These are phyloP conservation scores for Aquatica leii DNA, from an alignment of 2,888 invertebrate genomes.

Conservation along the genomic window DNA sequence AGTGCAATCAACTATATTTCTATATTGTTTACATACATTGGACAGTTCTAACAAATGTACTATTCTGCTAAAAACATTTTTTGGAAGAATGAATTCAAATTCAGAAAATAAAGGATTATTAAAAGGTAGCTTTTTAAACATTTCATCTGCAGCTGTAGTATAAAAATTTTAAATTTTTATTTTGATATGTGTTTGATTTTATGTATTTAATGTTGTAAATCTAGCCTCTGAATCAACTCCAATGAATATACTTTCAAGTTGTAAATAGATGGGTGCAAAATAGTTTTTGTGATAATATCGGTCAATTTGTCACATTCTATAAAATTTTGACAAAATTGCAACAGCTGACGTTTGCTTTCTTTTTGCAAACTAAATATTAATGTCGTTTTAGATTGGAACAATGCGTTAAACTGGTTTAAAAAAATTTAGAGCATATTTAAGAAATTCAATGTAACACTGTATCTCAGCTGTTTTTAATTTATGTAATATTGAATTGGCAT, in stretches of 20 bases:
- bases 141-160: too few relatives aligned
- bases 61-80: background rate
- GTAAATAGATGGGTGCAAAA: background rate
- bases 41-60: background rate
- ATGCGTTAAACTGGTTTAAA: background rate
- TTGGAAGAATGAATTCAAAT: background rate
- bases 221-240: background rate
- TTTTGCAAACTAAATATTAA: background rate
- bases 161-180: background rate
- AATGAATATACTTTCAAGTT: too few relatives aligned
- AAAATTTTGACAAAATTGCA: too few relatives aligned
- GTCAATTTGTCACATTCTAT: background rate
- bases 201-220: background rate
- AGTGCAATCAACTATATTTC: background rate
- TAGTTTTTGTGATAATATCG: background rate
- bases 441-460: background rate
- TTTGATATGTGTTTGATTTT: background rate
- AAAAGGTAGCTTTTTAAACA: background rate
- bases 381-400: background rate
- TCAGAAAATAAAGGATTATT: background rate
- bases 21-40: background rate
- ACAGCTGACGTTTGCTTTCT: background rate
- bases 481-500: too few relatives aligned
- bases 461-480: too few relatives aligned
- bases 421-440: background rate